Base-by-base conservation (phyloP, 2,888 invertebrate genomes). In the Choristoneura rosaceana region DNA sequence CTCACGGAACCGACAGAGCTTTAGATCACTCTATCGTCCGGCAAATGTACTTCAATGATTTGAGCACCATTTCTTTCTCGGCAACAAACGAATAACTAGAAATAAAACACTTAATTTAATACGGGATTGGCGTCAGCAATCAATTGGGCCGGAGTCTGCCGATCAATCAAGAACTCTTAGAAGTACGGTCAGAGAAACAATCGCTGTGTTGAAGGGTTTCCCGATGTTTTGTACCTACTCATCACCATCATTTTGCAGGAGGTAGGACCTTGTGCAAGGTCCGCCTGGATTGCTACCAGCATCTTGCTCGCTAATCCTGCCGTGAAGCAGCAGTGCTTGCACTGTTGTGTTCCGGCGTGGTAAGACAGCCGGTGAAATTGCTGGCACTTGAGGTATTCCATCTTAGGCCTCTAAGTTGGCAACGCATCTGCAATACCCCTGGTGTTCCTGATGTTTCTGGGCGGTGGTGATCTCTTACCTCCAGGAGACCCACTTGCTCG, bases 111-210 rank as follows among this genome's bases (percentile, higher is more conserved):
- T 58, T 59, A 59, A 68, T 43, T 58, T 55, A 55, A 59, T 58
- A 67, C 60, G 25, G 59, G n/a, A 62, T 43, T 25, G 62, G 45
- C 62, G 62, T 45, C 62, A 62, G 45, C 62, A 62, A 62, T 62
- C 62, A 62, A 62, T 62, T 33, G 62, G 38, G 5, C 25, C 62
- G 62, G 45, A 62, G 43, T 55, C 38, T 25, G 5, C 17, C 34
- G 60, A 66, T 61, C 71, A 66, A 66, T 71, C 71, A 52, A 12
- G 70, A 65, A 60, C 38, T 58, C 62, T 47, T 41, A 59, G 45
- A 25, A 65, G 43, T 12, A 38, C 47, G 43, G 38, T 34, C 50
- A 14, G 60, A 43, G 55, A 50, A 70, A 58, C 33, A 59, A 43
- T 66, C n/a, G 59, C 5, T 25, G 34, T 33, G 12, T 50, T 55